phyloP scores from a whole-genome alignment of 2,888 invertebrate species.

The Tetragonula carbonaria region DNA sequence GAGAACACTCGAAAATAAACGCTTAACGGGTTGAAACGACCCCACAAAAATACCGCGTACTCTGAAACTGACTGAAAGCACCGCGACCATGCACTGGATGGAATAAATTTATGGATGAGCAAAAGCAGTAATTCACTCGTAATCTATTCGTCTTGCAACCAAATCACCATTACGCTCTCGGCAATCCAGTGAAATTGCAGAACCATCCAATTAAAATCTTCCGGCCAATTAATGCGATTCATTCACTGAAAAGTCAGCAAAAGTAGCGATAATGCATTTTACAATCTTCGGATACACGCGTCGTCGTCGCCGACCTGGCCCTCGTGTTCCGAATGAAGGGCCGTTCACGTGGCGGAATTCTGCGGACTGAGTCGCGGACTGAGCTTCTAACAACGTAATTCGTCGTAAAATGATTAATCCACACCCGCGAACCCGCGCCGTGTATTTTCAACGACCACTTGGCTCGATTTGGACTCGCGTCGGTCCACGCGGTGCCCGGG shows the following conservation, averaged over 20 bases:
- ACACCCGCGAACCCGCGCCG: too few relatives aligned
- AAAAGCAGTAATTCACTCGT: neutral
- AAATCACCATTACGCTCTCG: neutral
- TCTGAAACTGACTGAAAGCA: neutral
- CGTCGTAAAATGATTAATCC: slow-evolving; percentile 26
- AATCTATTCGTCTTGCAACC: neutral
- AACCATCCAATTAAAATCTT: slow-evolving; percentile 21
- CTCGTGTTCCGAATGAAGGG: slow-evolving; percentile 10
- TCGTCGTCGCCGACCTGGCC: too few relatives aligned
- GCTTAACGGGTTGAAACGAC: too few relatives aligned
- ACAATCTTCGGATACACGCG: neutral
- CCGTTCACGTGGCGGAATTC: slow-evolving; percentile 15
- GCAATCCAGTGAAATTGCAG: neutral
- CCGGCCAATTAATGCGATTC: slow-evolving; percentile 8
- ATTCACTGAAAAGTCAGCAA: neutral
- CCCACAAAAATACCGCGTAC: neutral
- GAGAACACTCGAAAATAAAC: too few relatives aligned
- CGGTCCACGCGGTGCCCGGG: too few relatives aligned
- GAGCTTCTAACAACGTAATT: slow-evolving; percentile 48
- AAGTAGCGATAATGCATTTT: neutral
- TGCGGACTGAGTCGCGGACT: slow-evolving; percentile 16
- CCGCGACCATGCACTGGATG: neutral
- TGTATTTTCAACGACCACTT: slow-evolving; percentile 28
- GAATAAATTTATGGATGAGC: neutral
- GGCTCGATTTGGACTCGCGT: too few relatives aligned